These are phyloP conservation scores for Julus scanicus DNA, from an alignment of 2,888 invertebrate species.

Conservation along the genomic window DNA sequence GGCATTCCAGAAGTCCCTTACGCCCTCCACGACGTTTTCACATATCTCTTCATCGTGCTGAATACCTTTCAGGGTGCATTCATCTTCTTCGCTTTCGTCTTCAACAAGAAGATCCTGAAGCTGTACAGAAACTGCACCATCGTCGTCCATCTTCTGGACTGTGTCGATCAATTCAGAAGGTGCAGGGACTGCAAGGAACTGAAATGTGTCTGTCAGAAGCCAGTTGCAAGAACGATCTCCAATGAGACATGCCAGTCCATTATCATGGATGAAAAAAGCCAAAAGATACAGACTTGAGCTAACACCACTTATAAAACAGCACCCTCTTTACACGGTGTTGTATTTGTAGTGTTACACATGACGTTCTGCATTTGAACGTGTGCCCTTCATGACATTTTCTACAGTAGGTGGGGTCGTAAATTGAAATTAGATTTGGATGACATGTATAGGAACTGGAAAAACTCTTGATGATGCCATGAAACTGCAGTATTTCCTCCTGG, in stretches of 20 bases:
- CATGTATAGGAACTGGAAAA: no score
- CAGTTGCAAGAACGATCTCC: slow-evolving; percentile 53
- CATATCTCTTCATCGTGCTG: slow-evolving; percentile 61
- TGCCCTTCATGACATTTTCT: not conserved
- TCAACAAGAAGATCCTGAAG: slow-evolving; percentile 59
- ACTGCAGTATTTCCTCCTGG: no score
- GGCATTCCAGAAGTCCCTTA: slow-evolving; percentile 54
- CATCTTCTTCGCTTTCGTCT: slow-evolving; percentile 61
- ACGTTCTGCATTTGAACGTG: no score
- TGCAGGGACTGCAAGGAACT: slow-evolving; percentile 49
- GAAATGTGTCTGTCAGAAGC: slow-evolving; percentile 50
- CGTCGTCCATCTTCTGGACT: not conserved
- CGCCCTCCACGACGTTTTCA: slow-evolving; percentile 58
- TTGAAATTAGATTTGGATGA: no score
- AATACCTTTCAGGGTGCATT: slow-evolving; percentile 62
- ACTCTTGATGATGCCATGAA: no score
- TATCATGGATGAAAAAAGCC: not conserved
- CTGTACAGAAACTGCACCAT: slow-evolving; percentile 57
- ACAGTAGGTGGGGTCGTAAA: not conserved
- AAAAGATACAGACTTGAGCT: not conserved
- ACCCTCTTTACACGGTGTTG: slow-evolving; percentile 4
- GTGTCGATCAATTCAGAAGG: not conserved
- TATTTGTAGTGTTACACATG: not conserved
- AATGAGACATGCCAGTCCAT: slow-evolving; percentile 53
- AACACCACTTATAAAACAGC: not conserved